phyloP scores from a whole-genome alignment of 2,113 vertebrate genomes.

The Heterocephalus glaber region DNA sequence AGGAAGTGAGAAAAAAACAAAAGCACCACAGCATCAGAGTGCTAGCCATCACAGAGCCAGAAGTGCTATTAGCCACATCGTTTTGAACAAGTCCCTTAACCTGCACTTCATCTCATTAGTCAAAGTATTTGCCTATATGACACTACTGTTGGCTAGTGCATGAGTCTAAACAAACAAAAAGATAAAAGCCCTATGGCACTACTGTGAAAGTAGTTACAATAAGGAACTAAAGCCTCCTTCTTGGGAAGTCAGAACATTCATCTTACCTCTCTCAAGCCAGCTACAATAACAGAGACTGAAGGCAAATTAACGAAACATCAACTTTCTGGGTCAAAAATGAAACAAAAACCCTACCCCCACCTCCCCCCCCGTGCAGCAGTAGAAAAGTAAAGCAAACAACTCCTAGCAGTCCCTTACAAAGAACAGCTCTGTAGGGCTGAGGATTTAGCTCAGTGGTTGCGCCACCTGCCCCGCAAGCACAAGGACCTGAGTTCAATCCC shows the following conservation, averaged over 20 bases:
- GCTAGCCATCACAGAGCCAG: neutral
- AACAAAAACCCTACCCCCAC: neutral
- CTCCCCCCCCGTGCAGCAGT: neutral
- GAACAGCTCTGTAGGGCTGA: neutral
- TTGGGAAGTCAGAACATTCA: neutral
- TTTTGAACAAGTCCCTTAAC: neutral
- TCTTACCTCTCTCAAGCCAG: neutral
- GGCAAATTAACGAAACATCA: neutral
- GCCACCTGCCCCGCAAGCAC: too few relatives aligned
- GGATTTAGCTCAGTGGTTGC: too few relatives aligned
- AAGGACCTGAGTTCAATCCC: too few relatives aligned
- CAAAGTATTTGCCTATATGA: neutral
- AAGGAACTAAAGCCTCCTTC: neutral
- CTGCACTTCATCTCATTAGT: neutral
- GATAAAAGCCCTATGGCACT: neutral
- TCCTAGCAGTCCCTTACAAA: neutral
- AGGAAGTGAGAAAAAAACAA: neutral
- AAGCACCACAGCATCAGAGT: neutral
- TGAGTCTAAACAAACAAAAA: neutral
- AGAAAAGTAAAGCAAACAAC: neutral
- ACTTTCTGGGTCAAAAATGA: neutral
- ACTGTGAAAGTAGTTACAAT: neutral
- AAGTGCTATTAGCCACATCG: neutral
- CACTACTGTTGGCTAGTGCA: neutral
- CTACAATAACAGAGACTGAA: neutral